Percentiles rank a stretch among this genome's conserved stretches.
These are phyloP conservation scores for Vesta saturnalis DNA, from an alignment of 2,888 invertebrate genomes.

Conservation along the genomic window DNA sequence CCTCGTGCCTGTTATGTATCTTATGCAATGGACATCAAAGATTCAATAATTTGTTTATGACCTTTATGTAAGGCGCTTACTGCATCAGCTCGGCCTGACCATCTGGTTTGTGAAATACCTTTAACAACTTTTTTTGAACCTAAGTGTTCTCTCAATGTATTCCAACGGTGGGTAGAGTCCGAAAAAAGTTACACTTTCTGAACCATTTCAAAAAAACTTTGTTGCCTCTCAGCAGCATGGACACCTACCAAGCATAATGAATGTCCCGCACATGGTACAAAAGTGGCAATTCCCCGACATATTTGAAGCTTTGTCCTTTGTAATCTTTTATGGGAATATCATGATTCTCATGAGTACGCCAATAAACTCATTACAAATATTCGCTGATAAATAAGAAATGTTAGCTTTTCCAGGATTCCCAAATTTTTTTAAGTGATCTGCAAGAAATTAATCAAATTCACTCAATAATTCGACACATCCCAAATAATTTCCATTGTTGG, in stretches of 20 bases:
- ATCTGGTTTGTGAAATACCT: constrained; percentile 47
- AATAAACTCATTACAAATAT: constrained; percentile 52
- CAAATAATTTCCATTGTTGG: constrained; percentile 47
- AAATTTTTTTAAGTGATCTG: constrained; percentile 43
- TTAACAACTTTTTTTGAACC: constrained; percentile 45
- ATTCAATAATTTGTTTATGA: constrained; percentile 45
- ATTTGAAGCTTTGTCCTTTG: constrained; percentile 49
- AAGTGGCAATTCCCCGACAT: constrained; percentile 48
- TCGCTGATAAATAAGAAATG: constrained; percentile 48
- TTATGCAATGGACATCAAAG: constrained; percentile 44
- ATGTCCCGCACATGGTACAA: constrained; percentile 3
- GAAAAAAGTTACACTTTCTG: constrained; percentile 47
- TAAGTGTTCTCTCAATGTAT: constrained; percentile 39
- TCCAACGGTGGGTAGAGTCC: constrained; percentile 34
- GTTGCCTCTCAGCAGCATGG: constrained; percentile 44
- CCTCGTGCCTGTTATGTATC: constrained; percentile 46
- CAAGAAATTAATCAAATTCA: constrained; percentile 48
- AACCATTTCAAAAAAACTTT: constrained; percentile 45
- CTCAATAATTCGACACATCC: constrained; percentile 47
- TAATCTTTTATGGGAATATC: constrained; percentile 21
- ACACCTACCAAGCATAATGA: neutral
- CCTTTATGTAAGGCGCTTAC: constrained; percentile 24
- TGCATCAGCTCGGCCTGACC: constrained; percentile 49
- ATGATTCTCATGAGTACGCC: constrained; percentile 45
- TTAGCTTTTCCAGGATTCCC: constrained; percentile 44